Base-by-base conservation (phyloP, 2,888 invertebrate genomes). In the Mesopsocus fuscifrons region DNA sequence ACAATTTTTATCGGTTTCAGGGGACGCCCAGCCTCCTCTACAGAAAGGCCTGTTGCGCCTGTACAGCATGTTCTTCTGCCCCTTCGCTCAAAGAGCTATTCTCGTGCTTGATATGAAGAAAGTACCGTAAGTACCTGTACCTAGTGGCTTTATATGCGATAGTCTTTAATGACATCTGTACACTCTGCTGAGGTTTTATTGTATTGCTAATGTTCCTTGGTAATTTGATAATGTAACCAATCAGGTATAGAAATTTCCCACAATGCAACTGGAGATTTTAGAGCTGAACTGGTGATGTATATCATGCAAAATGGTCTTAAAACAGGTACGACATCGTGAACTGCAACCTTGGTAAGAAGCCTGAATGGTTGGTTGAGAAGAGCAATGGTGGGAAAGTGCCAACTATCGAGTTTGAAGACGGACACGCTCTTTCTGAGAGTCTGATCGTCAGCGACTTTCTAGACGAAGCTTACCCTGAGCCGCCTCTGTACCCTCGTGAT, bases 11-110 rank as follows among this genome's bases (percentile, higher is more conserved):
- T 26, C 18, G 46, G 43, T 57, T 59, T 22, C 56, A 83, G 83
- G 80, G 51, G 77, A 81, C 43, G 59, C 59, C 20, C 61, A 70
- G 41, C 82, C 83, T 1, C 61, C 69, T 8, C 62, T 72, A 47
- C 64, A 64, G 52, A 54, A 59, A 17, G 80, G 76, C 2, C 74
- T 75, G 56, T 58, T 81, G 41, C 74, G 82, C 5, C 56, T 87
- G 2, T 87, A 81, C 55, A 79, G 78, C 20, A 87, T 84, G 78
- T 68, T 83, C 50, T 85, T 83, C 60, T 87, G 87, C 54, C 87
- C 87, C 0, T 87, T 71, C 52, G 80, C 84, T 0, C 79, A 87
- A 54, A 67, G 85, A 48, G 71, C 72, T 38, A 73, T 81, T 49
- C 64, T 87, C 31, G 74, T 79, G 2, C 61, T 87, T 44, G 77